Evolutionary conservation across 1,140 invertebrate species (phyloP).

Genomic region (Drosophila chauvacae): DNA sequence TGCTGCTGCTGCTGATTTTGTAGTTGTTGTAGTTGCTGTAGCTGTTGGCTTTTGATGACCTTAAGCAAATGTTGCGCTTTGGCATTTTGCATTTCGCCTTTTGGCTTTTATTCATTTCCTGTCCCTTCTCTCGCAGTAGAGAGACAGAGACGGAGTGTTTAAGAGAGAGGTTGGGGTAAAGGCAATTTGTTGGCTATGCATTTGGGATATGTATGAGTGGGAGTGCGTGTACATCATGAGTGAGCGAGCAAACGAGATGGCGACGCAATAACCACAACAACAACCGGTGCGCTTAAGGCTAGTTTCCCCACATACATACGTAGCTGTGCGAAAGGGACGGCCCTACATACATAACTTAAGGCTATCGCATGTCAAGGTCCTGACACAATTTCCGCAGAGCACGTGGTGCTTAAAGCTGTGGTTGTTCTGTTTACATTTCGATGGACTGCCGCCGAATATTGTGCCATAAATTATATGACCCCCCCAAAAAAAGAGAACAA

Average conservation of each 20-base stretch:
- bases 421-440: conserved; percentile 38
- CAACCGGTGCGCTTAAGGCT: conserved; percentile 58
- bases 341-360: conserved; percentile 58
- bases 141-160: conserved; percentile 5
- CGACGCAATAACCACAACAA: conserved; percentile 50
- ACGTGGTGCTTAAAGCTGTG: conserved; percentile 49
- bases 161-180: conserved; percentile 12
- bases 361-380: conserved; percentile 70
- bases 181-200: conserved; percentile 47
- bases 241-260: conserved; percentile 5
- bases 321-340: conserved; percentile 17
- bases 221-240: not conserved
- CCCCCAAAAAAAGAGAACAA: not conserved
- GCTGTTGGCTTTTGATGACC: conserved; percentile 27
- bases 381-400: conserved; percentile 64
- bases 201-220: conserved; percentile 30
- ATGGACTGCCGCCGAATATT: conserved; percentile 41
- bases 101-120: conserved; percentile 26
- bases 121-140: conserved; percentile 7
- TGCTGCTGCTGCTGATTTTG: conserved; percentile 24
- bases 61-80: conserved; percentile 31
- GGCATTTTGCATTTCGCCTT: conserved; percentile 24
- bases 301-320: conserved; percentile 18
- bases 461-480: conserved; percentile 40
- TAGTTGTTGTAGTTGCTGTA: conserved; percentile 21